Evolutionary conservation across 2,113 vertebrate species (phyloP).

Genomic region (Macrotus californicus): DNA sequence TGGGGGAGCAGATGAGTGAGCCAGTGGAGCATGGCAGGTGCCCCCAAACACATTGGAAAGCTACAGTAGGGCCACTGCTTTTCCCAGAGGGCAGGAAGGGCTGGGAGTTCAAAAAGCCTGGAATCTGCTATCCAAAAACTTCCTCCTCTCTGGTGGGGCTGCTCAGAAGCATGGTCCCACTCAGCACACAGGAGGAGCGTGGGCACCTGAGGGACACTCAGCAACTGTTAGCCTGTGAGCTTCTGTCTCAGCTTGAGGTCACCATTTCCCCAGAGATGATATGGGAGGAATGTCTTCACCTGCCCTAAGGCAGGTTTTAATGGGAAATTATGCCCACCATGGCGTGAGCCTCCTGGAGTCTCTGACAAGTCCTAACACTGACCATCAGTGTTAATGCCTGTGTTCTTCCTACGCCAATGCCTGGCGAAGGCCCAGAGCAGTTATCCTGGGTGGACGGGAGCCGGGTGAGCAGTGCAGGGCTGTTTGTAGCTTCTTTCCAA

Average conservation of each 20-base stretch:
- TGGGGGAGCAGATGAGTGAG: not conserved
- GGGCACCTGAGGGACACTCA: not conserved
- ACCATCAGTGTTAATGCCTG: not conserved
- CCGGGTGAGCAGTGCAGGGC: not conserved
- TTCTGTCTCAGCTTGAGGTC: not conserved
- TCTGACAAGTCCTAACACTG: not conserved
- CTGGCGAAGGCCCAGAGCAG: not conserved
- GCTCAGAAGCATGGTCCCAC: rapidly evolving
- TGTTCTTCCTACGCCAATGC: not conserved
- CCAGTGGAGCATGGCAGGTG: not conserved
- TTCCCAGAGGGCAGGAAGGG: not conserved
- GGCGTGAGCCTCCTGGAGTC: not conserved
- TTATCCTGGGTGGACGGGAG: not conserved
- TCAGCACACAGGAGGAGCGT: rapidly evolving
- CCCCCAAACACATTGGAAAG: not conserved
- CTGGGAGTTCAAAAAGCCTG: not conserved
- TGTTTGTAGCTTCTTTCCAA: not conserved
- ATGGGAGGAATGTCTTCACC: not conserved
- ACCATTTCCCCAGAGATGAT: not conserved
- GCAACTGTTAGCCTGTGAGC: not conserved
- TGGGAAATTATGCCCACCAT: not conserved
- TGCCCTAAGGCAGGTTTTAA: not conserved
- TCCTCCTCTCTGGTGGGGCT: not conserved
- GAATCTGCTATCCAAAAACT: not conserved
- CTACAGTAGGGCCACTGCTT: not conserved